Evolutionary conservation across 2,113 vertebrate species (phyloP).

Genomic region (Toxotes jaculatrix): DNA sequence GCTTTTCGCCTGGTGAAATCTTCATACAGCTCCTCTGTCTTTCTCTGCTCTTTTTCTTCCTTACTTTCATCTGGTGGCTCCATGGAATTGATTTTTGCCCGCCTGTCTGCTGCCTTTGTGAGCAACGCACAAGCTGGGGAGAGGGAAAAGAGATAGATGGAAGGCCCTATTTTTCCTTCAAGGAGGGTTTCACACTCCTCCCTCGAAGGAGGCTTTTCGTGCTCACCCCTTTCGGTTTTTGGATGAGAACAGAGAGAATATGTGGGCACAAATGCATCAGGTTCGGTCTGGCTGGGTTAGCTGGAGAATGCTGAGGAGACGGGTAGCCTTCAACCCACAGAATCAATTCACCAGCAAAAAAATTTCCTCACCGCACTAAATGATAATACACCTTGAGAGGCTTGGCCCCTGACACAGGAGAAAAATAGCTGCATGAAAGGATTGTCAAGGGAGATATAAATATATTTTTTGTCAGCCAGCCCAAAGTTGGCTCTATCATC

Average conservation of each 20-base stretch:
- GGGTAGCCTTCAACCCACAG: slow-evolving; percentile 76
- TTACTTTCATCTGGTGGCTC: slow-evolving; percentile 79
- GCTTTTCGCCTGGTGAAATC: slow-evolving; percentile 64
- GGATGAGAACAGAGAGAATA: slow-evolving; percentile 77
- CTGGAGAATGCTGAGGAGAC: slow-evolving; percentile 71
- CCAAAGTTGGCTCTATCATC: slow-evolving; percentile 70
- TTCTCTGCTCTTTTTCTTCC: slow-evolving; percentile 60
- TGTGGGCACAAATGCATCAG: slow-evolving; percentile 75
- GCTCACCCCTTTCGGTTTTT: slow-evolving; percentile 72
- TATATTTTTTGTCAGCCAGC: slow-evolving; percentile 71
- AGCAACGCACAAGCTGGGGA: slow-evolving; percentile 61
- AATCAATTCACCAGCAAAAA: slow-evolving; percentile 75
- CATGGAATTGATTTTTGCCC: slow-evolving; percentile 80
- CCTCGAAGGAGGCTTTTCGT: slow-evolving; percentile 69
- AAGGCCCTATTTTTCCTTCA: slow-evolving; percentile 74
- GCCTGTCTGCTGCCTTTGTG: slow-evolving; percentile 80
- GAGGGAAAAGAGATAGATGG: slow-evolving; percentile 65
- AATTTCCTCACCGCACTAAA: slow-evolving; percentile 72
- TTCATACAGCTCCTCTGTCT: slow-evolving; percentile 64
- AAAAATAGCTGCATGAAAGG: slow-evolving; percentile 75
- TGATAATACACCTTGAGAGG: slow-evolving; percentile 80
- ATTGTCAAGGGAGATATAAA: slow-evolving; percentile 69
- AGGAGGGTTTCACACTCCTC: slow-evolving; percentile 78
- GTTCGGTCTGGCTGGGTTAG: slow-evolving; percentile 70
- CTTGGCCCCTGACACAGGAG: slow-evolving; percentile 72